Conservation (phyloP, 2,797 vertebrate species). For the Macropus fuliginosus region DNA sequence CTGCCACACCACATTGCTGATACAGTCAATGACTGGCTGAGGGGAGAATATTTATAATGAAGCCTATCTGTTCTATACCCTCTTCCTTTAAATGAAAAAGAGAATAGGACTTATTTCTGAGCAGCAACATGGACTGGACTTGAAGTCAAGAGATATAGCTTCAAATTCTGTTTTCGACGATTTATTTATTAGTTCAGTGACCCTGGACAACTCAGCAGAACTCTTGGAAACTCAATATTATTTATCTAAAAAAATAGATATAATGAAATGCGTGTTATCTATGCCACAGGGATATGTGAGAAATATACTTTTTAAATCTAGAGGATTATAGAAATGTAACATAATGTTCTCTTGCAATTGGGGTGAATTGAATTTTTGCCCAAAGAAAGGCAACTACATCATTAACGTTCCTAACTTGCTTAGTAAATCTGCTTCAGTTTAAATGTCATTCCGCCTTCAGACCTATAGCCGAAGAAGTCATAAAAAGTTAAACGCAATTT, state of each 20-base stretch:
- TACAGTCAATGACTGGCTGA: background rate
- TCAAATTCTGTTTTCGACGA: background rate
- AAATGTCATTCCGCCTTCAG: slow-evolving; percentile 49
- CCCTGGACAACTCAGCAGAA: background rate
- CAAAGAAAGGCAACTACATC: slow-evolving; percentile 64
- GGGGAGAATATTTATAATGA: background rate
- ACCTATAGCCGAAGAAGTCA: slow-evolving; percentile 33
- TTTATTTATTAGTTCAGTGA: background rate
- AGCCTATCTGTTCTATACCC: background rate
- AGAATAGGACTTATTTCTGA: background rate
- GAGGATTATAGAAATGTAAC: background rate
- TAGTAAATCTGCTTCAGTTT: slow-evolving; percentile 59
- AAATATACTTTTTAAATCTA: background rate
- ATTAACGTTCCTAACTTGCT: slow-evolving; percentile 30
- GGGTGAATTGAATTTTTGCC: background rate
- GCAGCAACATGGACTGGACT: background rate
- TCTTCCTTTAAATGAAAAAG: background rate
- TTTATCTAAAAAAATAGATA: background rate
- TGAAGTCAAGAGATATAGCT: background rate
- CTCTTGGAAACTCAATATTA: background rate
- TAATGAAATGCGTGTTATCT: background rate
- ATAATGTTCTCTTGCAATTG: background rate
- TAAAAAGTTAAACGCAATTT: slow-evolving; percentile 62
- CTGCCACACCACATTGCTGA: background rate
- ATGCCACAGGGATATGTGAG: background rate